Conservation (phyloP, 1,140 invertebrate genomes). For the Xylocopa sonorina region DNA sequence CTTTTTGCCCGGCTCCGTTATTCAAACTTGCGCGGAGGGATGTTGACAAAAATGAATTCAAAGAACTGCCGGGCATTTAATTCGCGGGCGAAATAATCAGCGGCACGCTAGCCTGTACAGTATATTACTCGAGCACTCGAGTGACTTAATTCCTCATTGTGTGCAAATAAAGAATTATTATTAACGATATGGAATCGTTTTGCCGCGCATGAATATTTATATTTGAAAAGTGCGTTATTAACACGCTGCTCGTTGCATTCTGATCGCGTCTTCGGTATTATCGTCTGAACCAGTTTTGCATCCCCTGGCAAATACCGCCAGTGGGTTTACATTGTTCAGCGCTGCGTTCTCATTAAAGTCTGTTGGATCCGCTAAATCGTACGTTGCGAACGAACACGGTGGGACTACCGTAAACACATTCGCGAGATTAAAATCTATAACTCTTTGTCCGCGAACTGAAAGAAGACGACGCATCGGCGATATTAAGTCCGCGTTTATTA, state of each 20-base stretch:
- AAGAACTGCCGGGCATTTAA: neutral
- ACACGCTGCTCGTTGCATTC: neutral
- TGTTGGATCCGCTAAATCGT: neutral
- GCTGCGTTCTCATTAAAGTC: neutral
- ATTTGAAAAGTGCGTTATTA: too few species aligned
- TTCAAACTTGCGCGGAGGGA: neutral
- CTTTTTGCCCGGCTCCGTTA: neutral
- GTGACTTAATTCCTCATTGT: neutral
- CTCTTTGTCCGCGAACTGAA: neutral
- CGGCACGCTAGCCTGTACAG: neutral
- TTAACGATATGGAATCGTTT: neutral
- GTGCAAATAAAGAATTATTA: neutral
- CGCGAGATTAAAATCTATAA: neutral
- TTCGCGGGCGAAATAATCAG: neutral
- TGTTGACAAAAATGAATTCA: neutral
- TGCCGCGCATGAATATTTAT: neutral
- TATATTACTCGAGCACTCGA: neutral
- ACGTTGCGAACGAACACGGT: neutral
- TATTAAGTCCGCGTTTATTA: neutral
- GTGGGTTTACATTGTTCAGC: neutral
- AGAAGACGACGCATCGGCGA: neutral
- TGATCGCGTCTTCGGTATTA: neutral
- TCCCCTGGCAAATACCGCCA: neutral
- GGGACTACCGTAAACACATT: neutral
- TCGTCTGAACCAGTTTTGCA: neutral